phyloP scores from a whole-genome alignment of 2,797 vertebrate species.

The Decapterus maruadsi region DNA sequence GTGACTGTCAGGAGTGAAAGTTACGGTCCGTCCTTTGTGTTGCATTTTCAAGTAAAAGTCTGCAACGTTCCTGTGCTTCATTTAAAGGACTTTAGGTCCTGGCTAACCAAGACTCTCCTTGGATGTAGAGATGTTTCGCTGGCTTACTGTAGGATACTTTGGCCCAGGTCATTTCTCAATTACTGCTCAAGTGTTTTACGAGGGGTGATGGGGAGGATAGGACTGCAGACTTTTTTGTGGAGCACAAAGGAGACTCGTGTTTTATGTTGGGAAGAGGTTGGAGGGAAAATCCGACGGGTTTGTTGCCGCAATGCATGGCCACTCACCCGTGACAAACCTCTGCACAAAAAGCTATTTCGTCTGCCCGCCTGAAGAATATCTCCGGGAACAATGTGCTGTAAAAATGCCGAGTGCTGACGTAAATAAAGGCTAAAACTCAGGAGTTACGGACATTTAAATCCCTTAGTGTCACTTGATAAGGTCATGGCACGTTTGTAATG shows the following conservation, averaged over 20 bases:
- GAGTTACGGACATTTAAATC: slow-evolving; percentile 58
- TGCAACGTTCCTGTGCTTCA: not conserved
- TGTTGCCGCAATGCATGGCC: slow-evolving; percentile 58
- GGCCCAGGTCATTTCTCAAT: slow-evolving; percentile 56
- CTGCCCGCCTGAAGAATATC: slow-evolving; percentile 55
- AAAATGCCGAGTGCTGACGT: slow-evolving; percentile 65
- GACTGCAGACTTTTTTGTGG: slow-evolving; percentile 56
- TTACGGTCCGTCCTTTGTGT: not conserved
- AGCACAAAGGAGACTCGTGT: slow-evolving; percentile 64
- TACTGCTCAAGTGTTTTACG: slow-evolving; percentile 73
- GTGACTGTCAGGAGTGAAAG: not conserved
- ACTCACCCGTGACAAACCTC: slow-evolving; percentile 76
- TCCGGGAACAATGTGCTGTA: slow-evolving; percentile 68
- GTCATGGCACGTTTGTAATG: slow-evolving; percentile 60
- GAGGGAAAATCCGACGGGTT: slow-evolving; percentile 40
- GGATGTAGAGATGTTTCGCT: slow-evolving; percentile 22
- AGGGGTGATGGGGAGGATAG: slow-evolving; percentile 66
- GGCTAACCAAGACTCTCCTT: not conserved
- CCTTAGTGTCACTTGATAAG: slow-evolving; percentile 61
- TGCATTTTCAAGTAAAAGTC: slow-evolving; percentile 20
- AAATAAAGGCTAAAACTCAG: slow-evolving; percentile 42
- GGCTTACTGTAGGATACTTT: slow-evolving; percentile 13
- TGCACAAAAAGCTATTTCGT: slow-evolving; percentile 62
- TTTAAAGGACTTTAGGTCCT: not conserved
- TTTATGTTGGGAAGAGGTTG: slow-evolving; percentile 73